Evolutionary conservation across 2,888 invertebrate genomes (phyloP).

Genomic region (Drosophila multiciliata): DNA sequence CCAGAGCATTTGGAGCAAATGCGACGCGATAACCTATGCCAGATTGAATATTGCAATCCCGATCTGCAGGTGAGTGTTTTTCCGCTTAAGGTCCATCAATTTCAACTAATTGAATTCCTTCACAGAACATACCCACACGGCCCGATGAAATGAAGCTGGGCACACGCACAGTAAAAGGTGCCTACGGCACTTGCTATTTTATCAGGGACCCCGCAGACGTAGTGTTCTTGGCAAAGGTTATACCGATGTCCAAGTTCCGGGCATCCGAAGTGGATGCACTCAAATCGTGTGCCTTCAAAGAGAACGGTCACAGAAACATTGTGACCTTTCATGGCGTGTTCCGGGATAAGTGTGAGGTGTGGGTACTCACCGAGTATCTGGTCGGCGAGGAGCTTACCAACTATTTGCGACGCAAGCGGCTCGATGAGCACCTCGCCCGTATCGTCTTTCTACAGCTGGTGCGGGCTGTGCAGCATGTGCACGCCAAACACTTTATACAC

Average conservation of each 20-base stretch:
- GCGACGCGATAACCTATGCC: slow-evolving; percentile 58
- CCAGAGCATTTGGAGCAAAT: slow-evolving; percentile 86
- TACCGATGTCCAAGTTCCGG: slow-evolving; percentile 77
- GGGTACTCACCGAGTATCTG: slow-evolving; percentile 95
- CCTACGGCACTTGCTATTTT: slow-evolving; percentile 79
- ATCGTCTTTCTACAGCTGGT: slow-evolving; percentile 92
- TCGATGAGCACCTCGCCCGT: slow-evolving; percentile 93
- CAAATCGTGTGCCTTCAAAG: slow-evolving; percentile 90
- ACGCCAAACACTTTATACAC: slow-evolving; percentile 93
- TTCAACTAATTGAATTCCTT: neutral
- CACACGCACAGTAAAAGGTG: slow-evolving; percentile 62
- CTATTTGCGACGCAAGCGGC: slow-evolving; percentile 12
- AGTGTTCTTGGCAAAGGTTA: slow-evolving; percentile 77
- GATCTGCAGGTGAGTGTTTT: slow-evolving; percentile 66
- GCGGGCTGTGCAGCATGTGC: slow-evolving; percentile 93
- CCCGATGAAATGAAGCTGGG: slow-evolving; percentile 75
- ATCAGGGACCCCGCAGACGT: slow-evolving; percentile 67
- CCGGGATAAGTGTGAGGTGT: slow-evolving; percentile 93
- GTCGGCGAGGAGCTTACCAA: slow-evolving; percentile 91
- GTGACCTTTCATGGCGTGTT: slow-evolving; percentile 92
- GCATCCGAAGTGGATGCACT: slow-evolving; percentile 90
- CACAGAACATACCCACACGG: slow-evolving; percentile 70
- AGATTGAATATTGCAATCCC: slow-evolving; percentile 77
- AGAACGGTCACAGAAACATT: slow-evolving; percentile 90
- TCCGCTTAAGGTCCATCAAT: neutral